A percentile compares a stretch with the other conserved stretches of the same genome.
Evolutionary conservation across 2,113 vertebrate species (phyloP).

Genomic region (Irena cyanogastra): DNA sequence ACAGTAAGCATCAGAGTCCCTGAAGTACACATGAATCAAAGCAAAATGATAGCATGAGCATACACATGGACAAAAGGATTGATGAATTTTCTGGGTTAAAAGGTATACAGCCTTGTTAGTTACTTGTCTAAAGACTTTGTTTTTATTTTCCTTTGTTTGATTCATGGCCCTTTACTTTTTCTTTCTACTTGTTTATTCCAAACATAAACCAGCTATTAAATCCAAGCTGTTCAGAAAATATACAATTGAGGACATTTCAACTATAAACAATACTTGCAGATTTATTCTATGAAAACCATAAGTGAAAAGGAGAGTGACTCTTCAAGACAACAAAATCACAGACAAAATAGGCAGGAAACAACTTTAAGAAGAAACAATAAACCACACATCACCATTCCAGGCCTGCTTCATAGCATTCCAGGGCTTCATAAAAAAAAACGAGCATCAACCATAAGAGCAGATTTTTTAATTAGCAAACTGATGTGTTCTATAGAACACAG

Average conservation of each 20-base stretch:
- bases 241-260: slow-evolving; percentile 14
- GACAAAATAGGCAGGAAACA: background rate
- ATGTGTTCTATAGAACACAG: background rate
- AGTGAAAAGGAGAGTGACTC: slow-evolving; percentile 12
- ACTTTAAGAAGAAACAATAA: background rate
- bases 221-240: slow-evolving; percentile 20
- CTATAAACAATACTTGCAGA: slow-evolving; percentile 27
- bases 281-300: slow-evolving; percentile 9
- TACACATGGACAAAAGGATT: background rate
- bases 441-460: background rate
- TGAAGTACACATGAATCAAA: background rate
- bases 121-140: background rate
- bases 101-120: background rate
- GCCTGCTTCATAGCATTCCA: slow-evolving; percentile 9
- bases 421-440: background rate
- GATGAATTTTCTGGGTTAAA: background rate
- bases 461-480: background rate
- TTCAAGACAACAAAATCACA: background rate
- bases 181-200: background rate
- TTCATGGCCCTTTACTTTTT: background rate
- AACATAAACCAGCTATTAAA: slow-evolving; percentile 26
- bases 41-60: background rate
- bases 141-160: background rate
- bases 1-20: background rate
- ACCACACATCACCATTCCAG: background rate